These are phyloP conservation scores for Tetramorium bicarinatum DNA, from an alignment of 2,888 invertebrate species.

Conservation along the genomic window DNA sequence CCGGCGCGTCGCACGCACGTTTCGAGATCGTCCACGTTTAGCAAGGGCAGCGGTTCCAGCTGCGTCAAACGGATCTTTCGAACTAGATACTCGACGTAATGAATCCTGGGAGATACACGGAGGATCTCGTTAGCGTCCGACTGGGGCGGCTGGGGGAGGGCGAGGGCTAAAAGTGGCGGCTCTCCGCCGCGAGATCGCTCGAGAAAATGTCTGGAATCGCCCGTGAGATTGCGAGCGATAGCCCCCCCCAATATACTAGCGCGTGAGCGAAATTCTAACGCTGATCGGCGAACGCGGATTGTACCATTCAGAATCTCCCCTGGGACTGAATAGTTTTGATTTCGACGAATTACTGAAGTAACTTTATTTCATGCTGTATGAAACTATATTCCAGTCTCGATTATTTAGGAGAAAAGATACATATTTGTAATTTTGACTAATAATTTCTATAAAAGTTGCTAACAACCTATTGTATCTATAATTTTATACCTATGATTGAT, in stretches of 20 bases:
- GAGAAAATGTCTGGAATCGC: neutral
- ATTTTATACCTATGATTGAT: too few relatives aligned
- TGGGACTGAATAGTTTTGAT: slow-evolving; percentile 8
- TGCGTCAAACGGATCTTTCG: slow-evolving; percentile 90
- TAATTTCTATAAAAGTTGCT: too few relatives aligned
- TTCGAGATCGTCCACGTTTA: slow-evolving; percentile 94
- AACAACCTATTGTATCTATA: too few relatives aligned
- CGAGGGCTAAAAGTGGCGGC: neutral
- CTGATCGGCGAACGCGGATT: neutral
- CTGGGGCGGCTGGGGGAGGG: neutral
- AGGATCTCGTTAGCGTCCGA: slow-evolving; percentile 42
- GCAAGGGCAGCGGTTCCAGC: slow-evolving; percentile 93
- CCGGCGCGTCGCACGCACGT: slow-evolving; percentile 92
- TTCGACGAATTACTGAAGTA: slow-evolving; percentile 1
- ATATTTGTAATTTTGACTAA: neutral
- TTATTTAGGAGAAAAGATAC: neutral
- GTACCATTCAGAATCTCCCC: neutral
- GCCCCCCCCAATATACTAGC: neutral
- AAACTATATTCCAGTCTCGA: neutral
- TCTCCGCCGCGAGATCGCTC: slow-evolving; percentile 15
- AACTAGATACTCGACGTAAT: slow-evolving; percentile 96
- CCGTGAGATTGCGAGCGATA: slow-evolving; percentile 16
- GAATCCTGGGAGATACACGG: slow-evolving; percentile 89
- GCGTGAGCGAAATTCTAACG: slow-evolving; percentile 32
- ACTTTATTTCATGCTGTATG: neutral